Evolutionary conservation across 2,888 invertebrate genomes (phyloP).

Genomic region (Xanthorhoe designata): DNA sequence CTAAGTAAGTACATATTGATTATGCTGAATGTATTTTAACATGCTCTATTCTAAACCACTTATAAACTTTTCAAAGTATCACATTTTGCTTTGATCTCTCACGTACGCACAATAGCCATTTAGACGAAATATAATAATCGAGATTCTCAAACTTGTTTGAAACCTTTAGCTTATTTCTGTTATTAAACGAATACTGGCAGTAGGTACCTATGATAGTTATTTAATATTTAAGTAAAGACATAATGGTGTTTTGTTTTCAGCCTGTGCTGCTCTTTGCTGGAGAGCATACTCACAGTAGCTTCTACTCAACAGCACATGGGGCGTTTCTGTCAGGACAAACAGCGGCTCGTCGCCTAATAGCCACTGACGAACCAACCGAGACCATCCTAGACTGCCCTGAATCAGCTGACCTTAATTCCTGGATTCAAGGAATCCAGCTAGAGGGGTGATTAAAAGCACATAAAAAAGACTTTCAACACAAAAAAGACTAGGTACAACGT

Average conservation of each 20-base stretch:
- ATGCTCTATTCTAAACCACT: not conserved
- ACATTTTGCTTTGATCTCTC: too few species aligned
- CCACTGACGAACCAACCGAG: conserved; percentile 87
- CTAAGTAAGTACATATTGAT: too few species aligned
- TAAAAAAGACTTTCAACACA: conserved; percentile 27
- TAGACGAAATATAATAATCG: too few species aligned
- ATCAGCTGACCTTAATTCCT: conserved; percentile 93
- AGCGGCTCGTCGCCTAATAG: conserved; percentile 90
- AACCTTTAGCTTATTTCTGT: too few species aligned
- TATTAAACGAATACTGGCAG: too few species aligned
- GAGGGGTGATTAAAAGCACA: conserved; percentile 70
- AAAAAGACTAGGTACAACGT: conserved; percentile 21
- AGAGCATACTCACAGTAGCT: conserved; percentile 97
- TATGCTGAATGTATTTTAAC: not conserved
- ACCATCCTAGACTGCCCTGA: conserved; percentile 90
- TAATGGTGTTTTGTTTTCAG: conserved; percentile 76
- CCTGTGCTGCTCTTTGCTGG: conserved; percentile 96
- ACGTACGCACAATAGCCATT: too few species aligned
- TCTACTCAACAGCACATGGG: conserved; percentile 98
- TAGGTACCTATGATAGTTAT: too few species aligned
- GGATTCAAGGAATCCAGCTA: conserved; percentile 95
- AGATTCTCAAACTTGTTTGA: too few species aligned
- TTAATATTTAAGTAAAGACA: too few species aligned
- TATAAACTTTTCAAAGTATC: too few species aligned
- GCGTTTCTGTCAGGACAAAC: conserved; percentile 95